phyloP scores from a whole-genome alignment of 2,888 invertebrate genomes.

The Ormyrus nitidulus region DNA sequence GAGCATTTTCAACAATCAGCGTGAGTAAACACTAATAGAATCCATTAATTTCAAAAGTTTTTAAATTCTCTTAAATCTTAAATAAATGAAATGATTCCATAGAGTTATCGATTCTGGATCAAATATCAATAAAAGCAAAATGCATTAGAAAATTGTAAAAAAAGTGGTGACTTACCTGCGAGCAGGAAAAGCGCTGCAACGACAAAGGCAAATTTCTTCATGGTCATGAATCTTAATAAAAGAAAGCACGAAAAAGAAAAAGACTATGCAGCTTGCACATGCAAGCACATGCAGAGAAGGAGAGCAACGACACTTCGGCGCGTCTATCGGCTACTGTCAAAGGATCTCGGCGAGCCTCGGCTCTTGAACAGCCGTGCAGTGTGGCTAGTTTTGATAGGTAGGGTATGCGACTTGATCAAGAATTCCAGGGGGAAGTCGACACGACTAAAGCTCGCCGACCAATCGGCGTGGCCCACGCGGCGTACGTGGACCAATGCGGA shows the following conservation, averaged over 20 bases:
- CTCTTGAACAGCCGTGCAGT: constrained; percentile 26
- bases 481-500: constrained; percentile 63
- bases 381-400: constrained; percentile 5
- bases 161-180: constrained; percentile 62
- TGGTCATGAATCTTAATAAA: constrained; percentile 44
- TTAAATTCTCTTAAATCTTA: background rate
- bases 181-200: constrained; percentile 65
- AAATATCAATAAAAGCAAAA: too few relatives aligned
- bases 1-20: background rate
- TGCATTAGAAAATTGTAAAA: too few relatives aligned
- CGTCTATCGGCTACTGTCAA: constrained; percentile 67
- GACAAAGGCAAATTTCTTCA: constrained; percentile 67
- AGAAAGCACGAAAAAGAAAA: constrained; percentile 34
- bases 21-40: too few relatives aligned
- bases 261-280: constrained; percentile 39
- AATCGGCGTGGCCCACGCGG: constrained; percentile 70
- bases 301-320: constrained; percentile 38
- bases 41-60: too few relatives aligned
- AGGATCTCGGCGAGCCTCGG: constrained; percentile 34
- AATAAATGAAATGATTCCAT: background rate
- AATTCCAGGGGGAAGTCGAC: constrained; percentile 39
- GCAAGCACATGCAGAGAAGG: constrained; percentile 33
- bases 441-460: constrained; percentile 58
- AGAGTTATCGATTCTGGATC: too few relatives aligned
- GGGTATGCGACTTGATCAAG: background rate